Evolutionary conservation across 2,888 invertebrate genomes (phyloP), one percentile per base, ranked within the genome.

Genomic region (Eristalis tenax): DNA sequence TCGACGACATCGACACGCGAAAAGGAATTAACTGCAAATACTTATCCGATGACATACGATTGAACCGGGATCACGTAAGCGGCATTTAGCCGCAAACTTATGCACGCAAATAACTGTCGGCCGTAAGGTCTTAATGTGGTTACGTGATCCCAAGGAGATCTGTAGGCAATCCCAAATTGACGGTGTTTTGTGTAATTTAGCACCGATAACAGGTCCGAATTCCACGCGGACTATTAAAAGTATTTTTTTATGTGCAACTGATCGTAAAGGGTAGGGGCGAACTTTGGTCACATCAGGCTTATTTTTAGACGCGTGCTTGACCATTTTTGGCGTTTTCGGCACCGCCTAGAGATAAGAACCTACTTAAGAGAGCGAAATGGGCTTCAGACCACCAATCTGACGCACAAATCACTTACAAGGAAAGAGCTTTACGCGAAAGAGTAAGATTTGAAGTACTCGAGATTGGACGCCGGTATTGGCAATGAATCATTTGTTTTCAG

Each of bases 21-120:
- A 50, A 66, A 32, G 70, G 71, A 59, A 65, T 71, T 57, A 65
- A 18, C 68, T 23, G 61, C 61, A 5, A 8, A 32, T 18, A 43
- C 43, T 43, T 69, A 69, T 38, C 18, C 63, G 18, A 63, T 50
- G 50, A 50, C 43, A 4, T 43, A 43, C 50, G 18, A 18, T 18
- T 23, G 18, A 40, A 71, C 43, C 13, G 11, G 50, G 40, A 71
- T 71, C 59, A 50, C 40, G 22, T 79, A 73, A 71, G 59, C 56
- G 38, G 43, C 65, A 40, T 32, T 32, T 15, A 43, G 22, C 38
- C 40, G 18, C 5, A 56, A 57, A 56, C 50, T 70, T 70, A 78
- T 56, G 56, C 22, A 13, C 63, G 50, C 64, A 64, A 64, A 38
- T 64, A 64, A 50, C 8, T 56, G 26, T 8, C 50, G 18, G 50